Evolutionary conservation across 1,140 invertebrate species (phyloP).

Genomic region (Dermatophagoides farinae): DNA sequence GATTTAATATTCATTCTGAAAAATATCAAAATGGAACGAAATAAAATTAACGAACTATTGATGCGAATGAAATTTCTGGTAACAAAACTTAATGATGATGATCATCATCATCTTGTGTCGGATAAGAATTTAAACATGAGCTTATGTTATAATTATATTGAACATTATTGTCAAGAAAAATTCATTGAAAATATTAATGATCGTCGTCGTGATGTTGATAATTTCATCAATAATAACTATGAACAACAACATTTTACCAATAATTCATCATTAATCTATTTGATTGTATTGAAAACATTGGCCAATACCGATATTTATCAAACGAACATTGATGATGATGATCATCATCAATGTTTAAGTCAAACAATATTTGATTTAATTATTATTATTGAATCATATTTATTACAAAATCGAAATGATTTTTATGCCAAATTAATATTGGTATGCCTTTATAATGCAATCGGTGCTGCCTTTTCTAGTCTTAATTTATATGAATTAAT

Average conservation of each 20-base stretch:
- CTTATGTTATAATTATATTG: background rate
- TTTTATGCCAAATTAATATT: slow-evolving; percentile 53
- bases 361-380: background rate
- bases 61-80: background rate
- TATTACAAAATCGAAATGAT: slow-evolving; percentile 48
- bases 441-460: slow-evolving; percentile 44
- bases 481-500: slow-evolving; percentile 42
- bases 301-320: slow-evolving; percentile 30
- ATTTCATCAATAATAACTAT: background rate
- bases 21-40: slow-evolving; percentile 12
- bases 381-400: slow-evolving; percentile 42
- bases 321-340: too few species aligned
- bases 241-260: too few species aligned
- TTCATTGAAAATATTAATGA: background rate
- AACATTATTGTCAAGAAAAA: background rate
- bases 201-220: background rate
- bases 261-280: slow-evolving; percentile 37
- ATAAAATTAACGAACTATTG: slow-evolving; percentile 16
- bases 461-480: slow-evolving; percentile 46
- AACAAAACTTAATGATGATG: background rate
- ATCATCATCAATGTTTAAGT: slow-evolving; percentile 30
- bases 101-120: too few species aligned
- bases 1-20: slow-evolving; percentile 35
- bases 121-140: background rate
- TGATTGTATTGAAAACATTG: slow-evolving; percentile 53